Base-by-base conservation (phyloP, 1,140 invertebrate species). In the Chelonus insularis region DNA sequence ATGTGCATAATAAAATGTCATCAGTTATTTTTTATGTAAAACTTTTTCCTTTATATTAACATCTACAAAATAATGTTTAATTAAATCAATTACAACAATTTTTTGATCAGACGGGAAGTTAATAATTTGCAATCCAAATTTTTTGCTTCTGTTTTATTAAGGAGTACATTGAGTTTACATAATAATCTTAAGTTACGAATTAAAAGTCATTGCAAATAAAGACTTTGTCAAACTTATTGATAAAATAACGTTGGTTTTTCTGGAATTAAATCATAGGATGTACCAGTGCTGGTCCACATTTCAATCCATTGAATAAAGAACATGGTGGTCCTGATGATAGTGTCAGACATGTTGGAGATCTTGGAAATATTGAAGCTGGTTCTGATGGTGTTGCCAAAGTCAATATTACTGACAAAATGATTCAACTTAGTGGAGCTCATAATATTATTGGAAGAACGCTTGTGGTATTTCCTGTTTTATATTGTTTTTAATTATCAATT, bases 371-470 rank as follows among this genome's bases (percentile, higher is more conserved):
- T 50, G 83, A 85, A 58, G 92, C 93, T 45, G 83, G 82, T 47
- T 81, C 75, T 57, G 82, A 88, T 75, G 92, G 92, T 5, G 82
- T 89, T 5, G 92, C 93, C 16, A 89, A 86, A 64, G 82, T 97
- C n/a, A 79, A 89, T 34, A 90, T 96, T 41, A 83, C 77, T 14
- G 95, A 97, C 69, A 86, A 83, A 18, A 47, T 84, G 1, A 91
- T 96, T 62, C 87, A 88, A 1, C 83, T 97, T 8, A 79, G 82
- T 51, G 95, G 95, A 29, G 78, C 84, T 25, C 81, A 92, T 67
- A 94, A 85, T 72, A 89, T 97, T 66, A 86, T 97, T 63, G 95
- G 95, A 5, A 90, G 95, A 79, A 93, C 93, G 34, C 74, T 97
- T 51, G 93, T 95, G 16, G 92, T 95, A 78, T 80, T 52, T 21